These are phyloP conservation scores for Morpho achilles DNA, from an alignment of 2,888 invertebrate genomes.

Conservation along the genomic window DNA sequence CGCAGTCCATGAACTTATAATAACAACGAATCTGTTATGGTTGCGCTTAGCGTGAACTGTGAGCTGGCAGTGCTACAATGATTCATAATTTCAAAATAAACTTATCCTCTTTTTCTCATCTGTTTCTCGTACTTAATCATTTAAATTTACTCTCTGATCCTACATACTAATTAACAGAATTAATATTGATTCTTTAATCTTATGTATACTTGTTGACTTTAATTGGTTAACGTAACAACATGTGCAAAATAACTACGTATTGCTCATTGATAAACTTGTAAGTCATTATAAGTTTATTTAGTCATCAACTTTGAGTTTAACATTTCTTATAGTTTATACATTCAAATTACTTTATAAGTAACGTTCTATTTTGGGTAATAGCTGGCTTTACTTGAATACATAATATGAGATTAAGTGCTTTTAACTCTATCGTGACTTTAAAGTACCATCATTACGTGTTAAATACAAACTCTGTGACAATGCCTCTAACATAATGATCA, in stretches of 20 bases:
- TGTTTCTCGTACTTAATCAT: constrained; percentile 48
- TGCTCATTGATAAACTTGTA: not conserved
- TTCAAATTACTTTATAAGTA: constrained; percentile 8
- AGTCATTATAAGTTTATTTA: not conserved
- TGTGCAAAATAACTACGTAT: not conserved
- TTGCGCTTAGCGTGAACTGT: constrained; percentile 26
- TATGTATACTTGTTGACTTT: constrained; percentile 12
- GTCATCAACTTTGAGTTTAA: not conserved
- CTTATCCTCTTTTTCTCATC: constrained; percentile 44
- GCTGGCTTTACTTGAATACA: constrained; percentile 5
- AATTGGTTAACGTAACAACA: not conserved
- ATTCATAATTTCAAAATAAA: constrained; percentile 65
- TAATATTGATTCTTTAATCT: constrained; percentile 24
- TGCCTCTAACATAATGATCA: constrained; percentile 15
- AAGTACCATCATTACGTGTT: constrained; percentile 7
- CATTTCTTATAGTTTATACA: constrained; percentile 4
- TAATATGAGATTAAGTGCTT: not conserved
- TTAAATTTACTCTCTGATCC: constrained; percentile 32
- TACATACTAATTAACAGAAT: constrained; percentile 32
- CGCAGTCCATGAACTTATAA: constrained; percentile 11
- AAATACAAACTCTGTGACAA: not conserved
- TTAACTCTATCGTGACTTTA: not conserved
- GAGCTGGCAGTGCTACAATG: constrained; percentile 36
- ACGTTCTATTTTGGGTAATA: constrained; percentile 6
- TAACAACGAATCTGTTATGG: constrained; percentile 29